These are phyloP conservation scores for Champsocephalus esox DNA, from an alignment of 2,797 vertebrate species.

Conservation along the genomic window DNA sequence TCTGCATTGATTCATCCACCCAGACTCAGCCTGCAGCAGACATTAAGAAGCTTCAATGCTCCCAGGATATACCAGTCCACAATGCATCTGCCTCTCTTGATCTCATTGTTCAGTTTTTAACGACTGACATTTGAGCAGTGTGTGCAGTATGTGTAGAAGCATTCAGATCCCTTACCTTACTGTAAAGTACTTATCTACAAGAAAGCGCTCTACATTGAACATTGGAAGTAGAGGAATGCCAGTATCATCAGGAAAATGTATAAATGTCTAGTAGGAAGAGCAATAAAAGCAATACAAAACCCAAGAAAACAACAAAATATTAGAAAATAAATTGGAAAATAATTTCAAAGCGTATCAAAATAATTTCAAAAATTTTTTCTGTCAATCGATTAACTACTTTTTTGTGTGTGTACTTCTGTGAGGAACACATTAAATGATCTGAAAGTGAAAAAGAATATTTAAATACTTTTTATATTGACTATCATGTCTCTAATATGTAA, in stretches of 20 bases:
- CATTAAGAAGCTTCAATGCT: conserved; percentile 61
- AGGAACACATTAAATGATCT: conserved; percentile 5
- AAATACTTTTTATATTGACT: conserved; percentile 3
- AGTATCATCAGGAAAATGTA: too few relatives aligned
- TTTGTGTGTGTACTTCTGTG: neutral
- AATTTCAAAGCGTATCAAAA: too few relatives aligned
- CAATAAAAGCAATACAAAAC: too few relatives aligned
- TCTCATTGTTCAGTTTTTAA: conserved; percentile 19
- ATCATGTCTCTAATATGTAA: conserved; percentile 9
- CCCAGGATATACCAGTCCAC: conserved; percentile 35
- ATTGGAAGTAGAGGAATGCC: too few relatives aligned
- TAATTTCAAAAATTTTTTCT: too few relatives aligned
- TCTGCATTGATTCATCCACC: conserved; percentile 74
- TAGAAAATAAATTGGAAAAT: too few relatives aligned
- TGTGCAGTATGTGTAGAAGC: neutral
- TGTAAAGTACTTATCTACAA: too few relatives aligned
- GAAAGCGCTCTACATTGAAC: too few relatives aligned
- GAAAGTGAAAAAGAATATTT: neutral
- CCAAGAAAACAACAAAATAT: too few relatives aligned
- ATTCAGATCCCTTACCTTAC: too few relatives aligned
- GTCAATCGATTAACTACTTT: too few relatives aligned
- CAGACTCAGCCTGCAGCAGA: conserved; percentile 44
- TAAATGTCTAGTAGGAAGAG: too few relatives aligned
- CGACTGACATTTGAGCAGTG: conserved; percentile 2
- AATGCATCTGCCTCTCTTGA: conserved; percentile 47